Percentiles rank a stretch among this genome's conserved stretches.
Conservation (phyloP, 2,113 vertebrate genomes). For the Anoura caudifer region DNA sequence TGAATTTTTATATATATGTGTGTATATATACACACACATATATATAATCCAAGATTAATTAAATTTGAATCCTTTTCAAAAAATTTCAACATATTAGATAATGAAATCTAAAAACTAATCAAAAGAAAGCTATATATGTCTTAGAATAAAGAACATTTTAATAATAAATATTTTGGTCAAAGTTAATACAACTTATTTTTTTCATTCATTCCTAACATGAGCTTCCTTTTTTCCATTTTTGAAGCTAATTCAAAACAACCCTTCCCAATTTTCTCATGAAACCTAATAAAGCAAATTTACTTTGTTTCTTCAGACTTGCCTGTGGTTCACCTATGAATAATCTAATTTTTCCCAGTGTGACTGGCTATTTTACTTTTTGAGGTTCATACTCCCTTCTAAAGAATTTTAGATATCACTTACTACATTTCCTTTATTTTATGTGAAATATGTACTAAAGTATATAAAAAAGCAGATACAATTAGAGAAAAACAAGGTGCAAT, state of each 20-base stretch:
- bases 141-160: not conserved
- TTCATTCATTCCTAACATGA: not conserved
- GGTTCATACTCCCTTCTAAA: not conserved
- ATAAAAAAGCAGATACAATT: not conserved
- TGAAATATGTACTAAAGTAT: not conserved
- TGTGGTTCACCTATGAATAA: not conserved
- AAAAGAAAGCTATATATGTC: not conserved
- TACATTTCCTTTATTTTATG: not conserved
- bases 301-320: not conserved
- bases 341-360: not conserved
- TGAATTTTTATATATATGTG: not conserved
- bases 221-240: not conserved
- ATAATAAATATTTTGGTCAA: not conserved
- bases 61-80: not conserved
- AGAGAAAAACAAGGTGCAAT: not conserved
- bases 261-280: not conserved
- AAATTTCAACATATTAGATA: not conserved
- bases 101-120: conserved; percentile 6
- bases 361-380: not conserved
- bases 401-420: not conserved
- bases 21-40: too few species aligned
- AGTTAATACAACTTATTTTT: not conserved
- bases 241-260: not conserved
- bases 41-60: not conserved
- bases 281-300: not conserved